Percentiles rank a stretch among this genome's conserved stretches.
Conservation (phyloP, 2,797 vertebrate species). For the Sylvia borin region DNA sequence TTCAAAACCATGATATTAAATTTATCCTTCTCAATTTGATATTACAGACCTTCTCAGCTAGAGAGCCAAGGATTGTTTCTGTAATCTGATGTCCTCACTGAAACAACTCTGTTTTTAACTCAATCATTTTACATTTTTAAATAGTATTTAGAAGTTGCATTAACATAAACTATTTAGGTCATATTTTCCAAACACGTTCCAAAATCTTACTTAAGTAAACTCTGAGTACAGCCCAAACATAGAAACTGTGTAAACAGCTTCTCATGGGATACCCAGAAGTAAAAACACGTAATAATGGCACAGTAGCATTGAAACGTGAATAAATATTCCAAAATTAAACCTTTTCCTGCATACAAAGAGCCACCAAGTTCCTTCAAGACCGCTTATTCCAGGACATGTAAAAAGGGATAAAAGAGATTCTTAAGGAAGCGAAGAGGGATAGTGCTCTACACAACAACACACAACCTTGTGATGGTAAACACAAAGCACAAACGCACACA, state of each 20-base stretch:
- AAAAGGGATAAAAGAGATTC: background rate
- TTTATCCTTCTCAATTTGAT: background rate
- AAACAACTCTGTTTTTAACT: background rate
- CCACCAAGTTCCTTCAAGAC: background rate
- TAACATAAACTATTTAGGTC: slow-evolving; percentile 11
- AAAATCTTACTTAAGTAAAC: slow-evolving; percentile 3
- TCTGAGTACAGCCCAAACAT: background rate
- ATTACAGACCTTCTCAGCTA: background rate
- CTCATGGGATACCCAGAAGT: background rate
- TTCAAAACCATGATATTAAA: background rate
- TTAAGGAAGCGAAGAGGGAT: background rate
- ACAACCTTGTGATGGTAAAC: background rate
- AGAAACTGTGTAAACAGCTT: slow-evolving; percentile 2
- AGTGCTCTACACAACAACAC: background rate
- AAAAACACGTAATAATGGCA: background rate
- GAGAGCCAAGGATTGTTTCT: background rate
- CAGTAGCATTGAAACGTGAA: background rate
- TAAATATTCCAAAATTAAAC: background rate
- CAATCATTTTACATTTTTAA: background rate
- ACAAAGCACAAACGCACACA: background rate
- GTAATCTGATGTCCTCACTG: background rate
- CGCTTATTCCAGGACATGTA: background rate
- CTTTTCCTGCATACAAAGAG: background rate
- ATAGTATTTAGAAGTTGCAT: background rate
- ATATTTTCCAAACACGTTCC: background rate